phyloP scores from a whole-genome alignment of 2,113 vertebrate species.

The Chaenocephalus aceratus region DNA sequence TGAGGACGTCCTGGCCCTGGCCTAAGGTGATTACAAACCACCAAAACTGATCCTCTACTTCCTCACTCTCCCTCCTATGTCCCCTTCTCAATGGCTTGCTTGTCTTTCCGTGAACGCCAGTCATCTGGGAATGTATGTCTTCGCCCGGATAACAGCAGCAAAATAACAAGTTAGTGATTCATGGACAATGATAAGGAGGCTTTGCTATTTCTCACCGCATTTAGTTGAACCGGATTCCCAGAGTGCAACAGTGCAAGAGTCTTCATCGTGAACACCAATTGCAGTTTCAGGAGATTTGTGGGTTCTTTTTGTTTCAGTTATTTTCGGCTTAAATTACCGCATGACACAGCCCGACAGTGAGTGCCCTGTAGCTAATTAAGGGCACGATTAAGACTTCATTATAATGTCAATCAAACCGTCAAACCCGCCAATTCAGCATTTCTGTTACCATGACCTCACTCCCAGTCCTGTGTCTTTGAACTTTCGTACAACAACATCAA shows the following conservation, averaged over 20 bases:
- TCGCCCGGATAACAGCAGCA: slow-evolving; percentile 13
- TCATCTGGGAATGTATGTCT: slow-evolving; percentile 35
- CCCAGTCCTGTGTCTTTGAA: not conserved
- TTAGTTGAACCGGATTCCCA: not conserved
- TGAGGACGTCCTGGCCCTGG: not conserved
- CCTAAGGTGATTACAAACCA: slow-evolving; percentile 30
- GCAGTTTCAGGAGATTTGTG: no score
- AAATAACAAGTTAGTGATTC: not conserved
- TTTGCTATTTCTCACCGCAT: not conserved
- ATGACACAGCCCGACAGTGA: not conserved
- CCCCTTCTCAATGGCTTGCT: slow-evolving; percentile 11
- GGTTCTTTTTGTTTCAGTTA: no score
- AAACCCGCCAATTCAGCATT: not conserved
- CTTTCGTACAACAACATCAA: not conserved
- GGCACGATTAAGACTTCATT: not conserved
- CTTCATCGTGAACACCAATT: not conserved
- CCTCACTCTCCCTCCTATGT: not conserved
- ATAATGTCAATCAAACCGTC: not conserved
- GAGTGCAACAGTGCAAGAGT: not conserved
- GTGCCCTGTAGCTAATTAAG: not conserved
- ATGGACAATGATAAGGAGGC: not conserved
- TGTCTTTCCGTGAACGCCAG: slow-evolving; percentile 25
- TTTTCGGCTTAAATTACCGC: not conserved
- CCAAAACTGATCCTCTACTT: slow-evolving; percentile 28
- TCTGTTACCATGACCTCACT: not conserved